Conservation (phyloP, 2,888 invertebrate species). For the Chymomyza fuscimana region DNA sequence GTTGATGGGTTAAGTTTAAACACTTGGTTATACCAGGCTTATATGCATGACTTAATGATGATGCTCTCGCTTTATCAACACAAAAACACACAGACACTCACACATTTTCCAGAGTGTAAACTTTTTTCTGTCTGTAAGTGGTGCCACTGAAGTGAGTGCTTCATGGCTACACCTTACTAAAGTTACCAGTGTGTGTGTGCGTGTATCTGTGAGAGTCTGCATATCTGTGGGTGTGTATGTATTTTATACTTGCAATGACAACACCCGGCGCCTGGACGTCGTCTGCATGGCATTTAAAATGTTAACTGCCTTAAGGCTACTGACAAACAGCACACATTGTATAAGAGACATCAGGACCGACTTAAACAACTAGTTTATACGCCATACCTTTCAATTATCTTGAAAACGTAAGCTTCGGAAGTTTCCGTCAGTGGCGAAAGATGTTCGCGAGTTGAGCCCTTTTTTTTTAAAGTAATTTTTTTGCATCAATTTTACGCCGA, state of each 20-base stretch:
- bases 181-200: neutral
- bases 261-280: neutral
- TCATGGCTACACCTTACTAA: slow-evolving; percentile 7
- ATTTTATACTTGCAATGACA: neutral
- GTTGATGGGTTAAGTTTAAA: neutral
- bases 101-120: slow-evolving; percentile 8
- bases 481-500: no score
- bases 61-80: slow-evolving; percentile 2
- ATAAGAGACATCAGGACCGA: neutral
- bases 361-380: slow-evolving; percentile 1
- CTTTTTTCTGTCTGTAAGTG: slow-evolving; percentile 21
- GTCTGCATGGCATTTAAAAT: slow-evolving; percentile 16
- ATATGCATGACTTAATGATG: neutral
- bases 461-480: no score
- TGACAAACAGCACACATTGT: slow-evolving; percentile 7
- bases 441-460: no score
- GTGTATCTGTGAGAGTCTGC: neutral
- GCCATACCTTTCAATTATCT: neutral
- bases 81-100: neutral
- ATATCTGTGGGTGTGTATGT: neutral
- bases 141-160: slow-evolving; percentile 39
- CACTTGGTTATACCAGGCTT: neutral
- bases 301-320: slow-evolving; percentile 22
- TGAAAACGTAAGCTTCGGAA: neutral
- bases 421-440: neutral